Evolutionary conservation across 2,888 invertebrate genomes (phyloP).

Genomic region (Caprella mutica): DNA sequence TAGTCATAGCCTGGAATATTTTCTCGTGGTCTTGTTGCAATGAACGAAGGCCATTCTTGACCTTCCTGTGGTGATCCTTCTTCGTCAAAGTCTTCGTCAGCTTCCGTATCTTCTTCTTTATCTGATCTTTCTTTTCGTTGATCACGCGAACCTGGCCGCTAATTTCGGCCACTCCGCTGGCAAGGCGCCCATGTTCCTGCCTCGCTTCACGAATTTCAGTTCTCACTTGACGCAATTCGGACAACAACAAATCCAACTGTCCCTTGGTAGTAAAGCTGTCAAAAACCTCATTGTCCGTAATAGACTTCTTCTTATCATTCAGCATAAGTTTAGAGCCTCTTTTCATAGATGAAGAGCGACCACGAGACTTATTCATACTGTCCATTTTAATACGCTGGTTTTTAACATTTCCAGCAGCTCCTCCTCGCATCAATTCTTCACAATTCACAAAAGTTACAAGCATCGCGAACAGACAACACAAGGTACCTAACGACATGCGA

Average conservation of each 20-base stretch:
- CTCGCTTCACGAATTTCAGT: conserved; percentile 19
- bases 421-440: no score
- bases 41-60: conserved; percentile 26
- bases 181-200: conserved; percentile 27
- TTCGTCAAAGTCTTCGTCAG: conserved; percentile 26
- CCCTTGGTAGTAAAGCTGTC: conserved; percentile 8
- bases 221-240: conserved; percentile 21
- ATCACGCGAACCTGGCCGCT: conserved; percentile 24
- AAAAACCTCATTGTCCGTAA: conserved; percentile 13
- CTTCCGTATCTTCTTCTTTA: conserved; percentile 31
- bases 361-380: no score
- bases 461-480: no score
- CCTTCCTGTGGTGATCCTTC: conserved; percentile 24
- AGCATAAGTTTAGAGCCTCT: not conserved
- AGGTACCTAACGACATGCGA: no score
- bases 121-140: conserved; percentile 25
- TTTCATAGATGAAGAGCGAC: no score
- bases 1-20: conserved; percentile 30
- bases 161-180: conserved; percentile 23
- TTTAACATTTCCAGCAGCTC: no score
- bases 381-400: no score
- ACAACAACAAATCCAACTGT: conserved; percentile 8
- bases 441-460: no score
- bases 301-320: conserved; percentile 1
- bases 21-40: conserved; percentile 30